Conservation (phyloP, 2,888 invertebrate genomes). For the Chrysina gloriosa region DNA sequence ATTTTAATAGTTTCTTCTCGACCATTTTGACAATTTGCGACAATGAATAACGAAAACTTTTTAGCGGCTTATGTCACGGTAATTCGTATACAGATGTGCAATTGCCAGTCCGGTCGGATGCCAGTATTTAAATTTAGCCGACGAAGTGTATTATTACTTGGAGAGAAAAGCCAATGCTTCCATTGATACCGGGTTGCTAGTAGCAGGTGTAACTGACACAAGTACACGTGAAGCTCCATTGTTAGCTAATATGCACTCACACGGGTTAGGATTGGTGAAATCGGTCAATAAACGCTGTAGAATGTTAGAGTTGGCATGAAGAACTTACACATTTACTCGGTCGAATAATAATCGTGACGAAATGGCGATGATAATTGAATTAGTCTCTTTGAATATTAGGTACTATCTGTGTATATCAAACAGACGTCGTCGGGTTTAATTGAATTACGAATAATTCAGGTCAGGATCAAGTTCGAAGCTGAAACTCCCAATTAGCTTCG, state of each 20-base stretch:
- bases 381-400: background rate
- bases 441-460: too few species aligned
- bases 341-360: background rate
- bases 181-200: background rate
- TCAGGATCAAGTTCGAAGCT: too few species aligned
- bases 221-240: background rate
- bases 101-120: background rate
- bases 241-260: background rate
- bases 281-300: too few species aligned
- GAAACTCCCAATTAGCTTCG: too few species aligned
- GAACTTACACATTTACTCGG: background rate
- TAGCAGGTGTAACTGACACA: slow-evolving; percentile 7
- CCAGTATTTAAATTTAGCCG: slow-evolving; percentile 3
- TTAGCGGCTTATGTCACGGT: background rate
- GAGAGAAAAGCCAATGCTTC: slow-evolving; percentile 3
- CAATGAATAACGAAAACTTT: background rate
- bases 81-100: slow-evolving; percentile 8
- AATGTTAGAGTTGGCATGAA: too few species aligned
- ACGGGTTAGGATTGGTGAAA: background rate
- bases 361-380: background rate
- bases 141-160: slow-evolving; percentile 1
- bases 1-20: too few species aligned
- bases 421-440: too few species aligned
- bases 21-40: too few species aligned
- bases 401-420: too few species aligned